Percentiles rank a stretch among this genome's conserved stretches.
These are phyloP conservation scores for Gambusia affinis DNA, from an alignment of 2,113 vertebrate genomes.

Conservation along the genomic window DNA sequence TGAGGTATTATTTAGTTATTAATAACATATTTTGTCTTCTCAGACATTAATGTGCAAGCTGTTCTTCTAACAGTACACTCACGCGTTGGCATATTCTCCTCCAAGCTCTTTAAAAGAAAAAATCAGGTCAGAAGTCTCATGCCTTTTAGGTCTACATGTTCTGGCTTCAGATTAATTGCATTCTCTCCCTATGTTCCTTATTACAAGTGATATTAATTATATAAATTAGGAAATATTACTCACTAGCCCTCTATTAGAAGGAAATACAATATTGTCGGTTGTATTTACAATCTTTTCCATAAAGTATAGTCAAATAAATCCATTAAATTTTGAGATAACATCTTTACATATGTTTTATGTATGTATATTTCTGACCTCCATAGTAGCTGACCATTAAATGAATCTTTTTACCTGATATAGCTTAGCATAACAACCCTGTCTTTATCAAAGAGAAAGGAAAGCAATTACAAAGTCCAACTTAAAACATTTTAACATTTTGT, in stretches of 20 bases:
- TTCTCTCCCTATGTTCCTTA: conserved; percentile 23
- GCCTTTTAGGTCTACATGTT: conserved; percentile 60
- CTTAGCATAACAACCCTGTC: neutral
- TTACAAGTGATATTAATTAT: conserved; percentile 32
- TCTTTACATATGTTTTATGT: neutral
- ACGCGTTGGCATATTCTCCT: conserved; percentile 22
- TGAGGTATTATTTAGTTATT: conserved; percentile 51
- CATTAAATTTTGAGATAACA: neutral
- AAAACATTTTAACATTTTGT: neutral
- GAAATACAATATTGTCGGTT: neutral
- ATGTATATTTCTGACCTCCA: no score
- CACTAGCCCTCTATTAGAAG: neutral
- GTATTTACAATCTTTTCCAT: no score
- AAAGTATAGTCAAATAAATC: neutral
- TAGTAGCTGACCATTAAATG: no score
- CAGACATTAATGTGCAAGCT: conserved; percentile 26
- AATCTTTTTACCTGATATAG: neutral
- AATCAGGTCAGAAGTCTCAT: conserved; percentile 77
- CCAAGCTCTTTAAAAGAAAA: conserved; percentile 67
- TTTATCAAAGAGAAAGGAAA: neutral
- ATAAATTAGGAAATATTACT: conserved; percentile 11
- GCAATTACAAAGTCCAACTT: neutral
- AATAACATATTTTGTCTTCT: conserved; percentile 61
- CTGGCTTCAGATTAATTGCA: conserved; percentile 58
- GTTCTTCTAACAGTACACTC: conserved; percentile 17